Evolutionary conservation across 2,113 vertebrate genomes (phyloP).

Genomic region (Datnioides undecimradiatus): DNA sequence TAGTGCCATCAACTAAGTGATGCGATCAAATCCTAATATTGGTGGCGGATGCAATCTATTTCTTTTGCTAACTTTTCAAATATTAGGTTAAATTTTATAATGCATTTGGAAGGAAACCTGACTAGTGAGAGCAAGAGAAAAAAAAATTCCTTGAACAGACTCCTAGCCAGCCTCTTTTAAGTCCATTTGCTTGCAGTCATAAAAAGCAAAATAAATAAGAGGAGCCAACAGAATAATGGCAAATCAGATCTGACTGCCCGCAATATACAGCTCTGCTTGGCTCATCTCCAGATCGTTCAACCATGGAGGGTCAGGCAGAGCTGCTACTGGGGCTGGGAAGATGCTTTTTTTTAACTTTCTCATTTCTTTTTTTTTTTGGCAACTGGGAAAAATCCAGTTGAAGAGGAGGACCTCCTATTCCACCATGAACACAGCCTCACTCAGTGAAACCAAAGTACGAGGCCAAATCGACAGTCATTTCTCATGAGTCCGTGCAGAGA

Average conservation of each 20-base stretch:
- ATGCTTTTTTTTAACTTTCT: conserved; percentile 56
- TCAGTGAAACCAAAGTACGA: conserved; percentile 80
- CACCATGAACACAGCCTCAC: conserved; percentile 76
- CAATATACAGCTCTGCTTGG: conserved; percentile 21
- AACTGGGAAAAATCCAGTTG: conserved; percentile 81
- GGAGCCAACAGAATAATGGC: conserved; percentile 25
- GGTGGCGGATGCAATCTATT: neutral
- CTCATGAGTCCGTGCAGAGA: conserved; percentile 82
- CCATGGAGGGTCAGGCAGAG: neutral
- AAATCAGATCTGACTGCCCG: conserved; percentile 54
- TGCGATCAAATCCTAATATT: neutral
- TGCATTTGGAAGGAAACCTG: neutral
- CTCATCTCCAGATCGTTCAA: conserved; percentile 2
- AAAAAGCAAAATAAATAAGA: conserved; percentile 64
- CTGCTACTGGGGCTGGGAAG: conserved; percentile 65
- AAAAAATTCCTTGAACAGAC: conserved; percentile 3
- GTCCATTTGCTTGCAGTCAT: conserved; percentile 83
- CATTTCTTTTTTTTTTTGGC: conserved; percentile 39
- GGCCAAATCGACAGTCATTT: conserved; percentile 85
- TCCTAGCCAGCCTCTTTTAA: conserved; percentile 85
- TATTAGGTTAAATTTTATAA: neutral
- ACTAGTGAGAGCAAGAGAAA: neutral
- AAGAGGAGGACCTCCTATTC: conserved; percentile 17
- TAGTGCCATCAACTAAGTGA: neutral
- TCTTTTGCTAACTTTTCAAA: neutral